phyloP scores from a whole-genome alignment of 2,797 vertebrate genomes.

The Stomatorhinus walkeri region DNA sequence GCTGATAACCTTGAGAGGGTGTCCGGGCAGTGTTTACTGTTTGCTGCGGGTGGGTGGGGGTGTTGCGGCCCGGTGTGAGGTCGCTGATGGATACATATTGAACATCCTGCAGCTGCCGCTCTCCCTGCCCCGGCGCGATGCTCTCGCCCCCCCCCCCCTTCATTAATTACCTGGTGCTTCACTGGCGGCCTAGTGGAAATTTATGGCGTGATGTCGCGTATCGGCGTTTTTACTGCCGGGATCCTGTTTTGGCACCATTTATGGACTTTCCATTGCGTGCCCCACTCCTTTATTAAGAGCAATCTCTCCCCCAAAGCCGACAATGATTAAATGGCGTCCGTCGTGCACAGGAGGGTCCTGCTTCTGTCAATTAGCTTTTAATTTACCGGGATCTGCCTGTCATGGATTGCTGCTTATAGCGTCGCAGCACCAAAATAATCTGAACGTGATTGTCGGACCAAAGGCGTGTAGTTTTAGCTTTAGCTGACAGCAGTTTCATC shows the following conservation, averaged over 20 bases:
- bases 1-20: not conserved
- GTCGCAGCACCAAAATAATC: not conserved
- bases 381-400: not conserved
- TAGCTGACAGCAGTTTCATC: not conserved
- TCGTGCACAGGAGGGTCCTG: not conserved
- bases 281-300: constrained; percentile 40
- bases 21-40: not conserved
- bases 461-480: not conserved
- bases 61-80: not conserved
- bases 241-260: constrained; percentile 62
- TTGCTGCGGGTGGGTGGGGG: not conserved
- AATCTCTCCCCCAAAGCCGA: constrained; percentile 17
- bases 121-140: constrained; percentile 30
- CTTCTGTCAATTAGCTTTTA: constrained; percentile 22
- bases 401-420: not conserved
- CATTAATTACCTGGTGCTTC: constrained; percentile 55
- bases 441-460: not conserved
- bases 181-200: constrained; percentile 37
- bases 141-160: constrained; percentile 31
- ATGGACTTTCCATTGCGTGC: constrained; percentile 46
- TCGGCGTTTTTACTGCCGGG: constrained; percentile 63
- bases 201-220: constrained; percentile 43
- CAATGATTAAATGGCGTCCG: not conserved
- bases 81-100: constrained; percentile 57
- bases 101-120: constrained; percentile 43